A percentile compares a stretch with the other conserved stretches of the same genome.
Evolutionary conservation across 2,113 vertebrate species (phyloP).

Genomic region (Pelecanoides urinatrix): DNA sequence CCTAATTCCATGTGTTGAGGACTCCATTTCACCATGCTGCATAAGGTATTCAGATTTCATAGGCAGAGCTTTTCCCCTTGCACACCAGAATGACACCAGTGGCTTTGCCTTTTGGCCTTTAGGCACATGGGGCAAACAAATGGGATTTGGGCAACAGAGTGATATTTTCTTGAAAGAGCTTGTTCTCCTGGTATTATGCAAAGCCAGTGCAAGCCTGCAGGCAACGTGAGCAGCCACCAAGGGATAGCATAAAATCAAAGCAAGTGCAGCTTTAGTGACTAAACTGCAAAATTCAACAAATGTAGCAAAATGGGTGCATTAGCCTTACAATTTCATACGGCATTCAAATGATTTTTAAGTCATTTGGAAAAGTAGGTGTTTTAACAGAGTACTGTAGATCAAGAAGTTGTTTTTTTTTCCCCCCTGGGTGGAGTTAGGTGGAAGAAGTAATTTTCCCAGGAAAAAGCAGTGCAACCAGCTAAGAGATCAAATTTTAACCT

Average conservation of each 20-base stretch:
- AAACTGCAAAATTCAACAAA: not conserved
- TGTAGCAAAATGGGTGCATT: rapidly evolving
- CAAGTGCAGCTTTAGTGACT: not conserved
- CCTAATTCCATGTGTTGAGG: rapidly evolving
- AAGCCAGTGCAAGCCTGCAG: not conserved
- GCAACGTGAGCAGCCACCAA: not conserved
- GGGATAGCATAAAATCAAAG: not conserved
- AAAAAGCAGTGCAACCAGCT: not conserved
- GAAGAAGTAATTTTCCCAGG: not conserved
- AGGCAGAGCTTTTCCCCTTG: not conserved
- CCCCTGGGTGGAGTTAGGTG: not conserved
- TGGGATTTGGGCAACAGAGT: not conserved
- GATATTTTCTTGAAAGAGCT: not conserved
- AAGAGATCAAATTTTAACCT: not conserved
- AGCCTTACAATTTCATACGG: not conserved
- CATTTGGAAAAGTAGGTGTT: not conserved
- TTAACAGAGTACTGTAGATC: not conserved
- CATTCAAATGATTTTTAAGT: not conserved
- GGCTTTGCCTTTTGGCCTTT: not conserved
- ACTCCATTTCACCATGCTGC: not conserved
- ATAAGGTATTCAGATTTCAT: not conserved
- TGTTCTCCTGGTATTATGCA: not conserved
- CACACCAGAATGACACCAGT: not conserved
- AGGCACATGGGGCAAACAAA: not conserved
- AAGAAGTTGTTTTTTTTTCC: not conserved